Evolutionary conservation across 2,888 invertebrate species (phyloP).

Genomic region (Polydrusus pterygomalis): DNA sequence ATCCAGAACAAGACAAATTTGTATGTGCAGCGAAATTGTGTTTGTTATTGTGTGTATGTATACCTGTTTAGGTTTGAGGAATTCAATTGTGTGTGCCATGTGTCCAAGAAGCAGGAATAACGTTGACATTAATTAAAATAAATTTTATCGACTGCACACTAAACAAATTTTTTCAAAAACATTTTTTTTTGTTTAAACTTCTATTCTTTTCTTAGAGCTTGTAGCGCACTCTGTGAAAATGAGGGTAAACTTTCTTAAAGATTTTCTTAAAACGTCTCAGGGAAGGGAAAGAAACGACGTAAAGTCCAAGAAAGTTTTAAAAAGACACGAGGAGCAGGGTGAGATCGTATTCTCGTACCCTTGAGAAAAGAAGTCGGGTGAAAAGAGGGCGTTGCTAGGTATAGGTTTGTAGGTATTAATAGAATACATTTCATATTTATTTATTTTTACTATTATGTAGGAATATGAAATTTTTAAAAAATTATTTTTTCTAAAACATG

Average conservation of each 20-base stretch:
- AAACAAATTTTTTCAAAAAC: background rate
- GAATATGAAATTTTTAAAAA: no score
- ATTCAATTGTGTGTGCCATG: background rate
- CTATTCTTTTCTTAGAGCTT: slow-evolving; percentile 20
- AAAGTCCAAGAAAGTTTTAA: slow-evolving; percentile 57
- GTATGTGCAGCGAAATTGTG: no score
- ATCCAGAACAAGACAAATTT: background rate
- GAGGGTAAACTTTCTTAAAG: slow-evolving; percentile 66
- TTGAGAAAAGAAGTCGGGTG: slow-evolving; percentile 47
- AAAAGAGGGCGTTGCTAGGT: slow-evolving; percentile 49
- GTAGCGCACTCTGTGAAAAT: slow-evolving; percentile 68
- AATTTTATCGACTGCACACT: background rate
- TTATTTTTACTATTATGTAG: no score
- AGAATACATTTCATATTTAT: no score
- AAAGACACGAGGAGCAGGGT: slow-evolving; percentile 46
- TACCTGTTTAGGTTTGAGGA: background rate
- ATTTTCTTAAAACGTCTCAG: slow-evolving; percentile 63
- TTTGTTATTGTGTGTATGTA: background rate
- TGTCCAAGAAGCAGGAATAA: no score
- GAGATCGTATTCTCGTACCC: slow-evolving; percentile 50
- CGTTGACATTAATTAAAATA: background rate
- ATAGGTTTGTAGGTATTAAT: background rate
- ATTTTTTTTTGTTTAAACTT: slow-evolving; percentile 24
- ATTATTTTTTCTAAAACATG: no score
- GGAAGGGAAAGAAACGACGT: slow-evolving; percentile 56